Percentiles rank a stretch among this genome's conserved stretches.
phyloP scores from a whole-genome alignment of 2,113 vertebrate species.

The Proteles cristata region DNA sequence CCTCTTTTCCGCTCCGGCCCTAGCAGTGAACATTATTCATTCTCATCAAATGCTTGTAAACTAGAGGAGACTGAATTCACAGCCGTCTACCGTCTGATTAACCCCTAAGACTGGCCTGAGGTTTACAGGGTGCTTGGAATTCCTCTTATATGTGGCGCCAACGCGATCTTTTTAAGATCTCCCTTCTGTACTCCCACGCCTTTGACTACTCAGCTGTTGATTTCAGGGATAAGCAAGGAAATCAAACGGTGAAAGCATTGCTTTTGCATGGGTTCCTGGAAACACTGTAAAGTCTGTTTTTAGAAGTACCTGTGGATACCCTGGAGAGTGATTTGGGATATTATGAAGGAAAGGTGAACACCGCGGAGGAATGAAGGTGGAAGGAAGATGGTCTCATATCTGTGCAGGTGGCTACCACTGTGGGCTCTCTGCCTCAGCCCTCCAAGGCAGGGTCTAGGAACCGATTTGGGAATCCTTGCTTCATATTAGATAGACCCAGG shows the following conservation, averaged over 20 bases:
- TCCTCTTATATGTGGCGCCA: neutral
- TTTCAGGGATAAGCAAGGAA: constrained; percentile 21
- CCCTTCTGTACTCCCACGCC: neutral
- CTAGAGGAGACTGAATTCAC: constrained; percentile 7
- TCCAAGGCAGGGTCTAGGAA: neutral
- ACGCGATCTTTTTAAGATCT: neutral
- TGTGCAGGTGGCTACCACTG: neutral
- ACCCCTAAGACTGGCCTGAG: neutral
- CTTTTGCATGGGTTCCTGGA: neutral
- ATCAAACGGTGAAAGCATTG: neutral
- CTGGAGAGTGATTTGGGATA: neutral
- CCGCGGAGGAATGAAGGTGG: neutral
- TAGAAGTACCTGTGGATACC: neutral
- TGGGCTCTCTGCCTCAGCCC: neutral
- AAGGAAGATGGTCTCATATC: neutral
- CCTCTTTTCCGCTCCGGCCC: neutral
- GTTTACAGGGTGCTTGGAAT: neutral
- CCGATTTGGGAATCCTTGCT: neutral
- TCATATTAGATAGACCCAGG: neutral
- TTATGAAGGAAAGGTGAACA: neutral
- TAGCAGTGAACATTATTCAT: neutral
- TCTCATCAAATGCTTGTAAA: constrained; percentile 50
- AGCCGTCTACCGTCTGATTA: neutral
- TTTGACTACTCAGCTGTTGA: neutral
- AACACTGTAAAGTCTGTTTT: neutral